Evolutionary conservation across 1,140 invertebrate genomes (phyloP).

Genomic region (Eufriesea mexicana): DNA sequence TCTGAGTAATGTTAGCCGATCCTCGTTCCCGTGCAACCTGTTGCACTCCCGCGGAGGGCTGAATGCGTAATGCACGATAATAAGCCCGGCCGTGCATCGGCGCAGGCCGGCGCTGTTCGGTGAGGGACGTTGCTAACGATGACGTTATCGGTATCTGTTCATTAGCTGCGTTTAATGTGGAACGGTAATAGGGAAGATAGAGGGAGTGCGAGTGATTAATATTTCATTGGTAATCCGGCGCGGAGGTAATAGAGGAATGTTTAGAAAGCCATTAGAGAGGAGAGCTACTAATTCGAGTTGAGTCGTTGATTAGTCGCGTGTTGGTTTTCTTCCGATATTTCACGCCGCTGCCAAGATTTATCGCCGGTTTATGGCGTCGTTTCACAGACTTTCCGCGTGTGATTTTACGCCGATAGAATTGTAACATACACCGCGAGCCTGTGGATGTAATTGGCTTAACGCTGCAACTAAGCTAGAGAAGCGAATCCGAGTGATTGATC

Average conservation of each 20-base stretch:
- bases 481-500: no score
- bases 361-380: no score
- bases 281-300: not conserved
- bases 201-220: not conserved
- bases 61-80: constrained; percentile 12
- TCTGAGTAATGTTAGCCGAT: constrained; percentile 31
- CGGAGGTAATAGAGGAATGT: no score
- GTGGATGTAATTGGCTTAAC: no score
- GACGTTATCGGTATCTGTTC: not conserved
- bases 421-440: no score
- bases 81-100: not conserved
- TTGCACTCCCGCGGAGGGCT: constrained; percentile 2
- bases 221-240: not conserved
- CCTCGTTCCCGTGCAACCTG: constrained; percentile 13
- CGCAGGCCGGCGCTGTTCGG: not conserved
- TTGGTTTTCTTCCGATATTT: not conserved
- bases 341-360: not conserved
- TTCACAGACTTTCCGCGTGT: not conserved
- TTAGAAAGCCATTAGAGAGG: not conserved
- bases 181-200: not conserved
- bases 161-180: not conserved
- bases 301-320: not conserved
- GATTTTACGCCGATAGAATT: no score
- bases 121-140: not conserved
- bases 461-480: no score